Evolutionary conservation across 1,140 invertebrate genomes (phyloP), one percentile per base, ranked within the genome.

Genomic region (Drepana arcuata): DNA sequence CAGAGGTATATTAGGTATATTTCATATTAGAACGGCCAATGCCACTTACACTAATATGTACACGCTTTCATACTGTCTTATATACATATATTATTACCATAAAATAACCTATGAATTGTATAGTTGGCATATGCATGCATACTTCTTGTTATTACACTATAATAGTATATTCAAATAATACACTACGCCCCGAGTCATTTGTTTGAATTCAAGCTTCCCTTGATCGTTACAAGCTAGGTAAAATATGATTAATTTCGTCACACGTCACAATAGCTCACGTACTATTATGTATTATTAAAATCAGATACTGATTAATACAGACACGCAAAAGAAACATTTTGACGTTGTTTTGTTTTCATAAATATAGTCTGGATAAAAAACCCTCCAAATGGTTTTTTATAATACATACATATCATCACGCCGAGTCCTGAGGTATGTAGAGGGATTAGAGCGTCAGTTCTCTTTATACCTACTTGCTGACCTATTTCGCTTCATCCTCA

Each of bases 261-360:
- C 21, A 45, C 35, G 15, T 21, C 16, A 13, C 9, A 34, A 39
- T 34, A 38, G 10, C 34, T 15, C 6, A 38, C 27, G 25, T 34
- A n/a, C n/a, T n/a, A n/a, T n/a, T n/a, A n/a, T n/a, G 36, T 14
- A 11, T 45, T 39, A 45, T 45, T 45, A 45, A 45, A 45, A 34
- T 24, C 25, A 34, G 16, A 45, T 45, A 39, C 24, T 45, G 42
- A 45, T 45, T 45, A 38, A 38, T 32, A 45, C 29, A 16, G 42
- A 39, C 42, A 45, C 42, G 42, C 42, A 18, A 45, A 39, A 29
- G 16, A 18, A 24, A 45, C 42, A 45, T 45, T 45, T 45, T 34
- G 37, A 35, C 37, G 34, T 33, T 39, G n/a, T n/a, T n/a, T n/a
- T 45, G 9, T 28, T 31, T 45, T 30, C 31, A 34, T 26, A 24